Evolutionary conservation across 2,113 vertebrate genomes (phyloP), one percentile per base, ranked within the genome.

Genomic region (Dromas ardeola): DNA sequence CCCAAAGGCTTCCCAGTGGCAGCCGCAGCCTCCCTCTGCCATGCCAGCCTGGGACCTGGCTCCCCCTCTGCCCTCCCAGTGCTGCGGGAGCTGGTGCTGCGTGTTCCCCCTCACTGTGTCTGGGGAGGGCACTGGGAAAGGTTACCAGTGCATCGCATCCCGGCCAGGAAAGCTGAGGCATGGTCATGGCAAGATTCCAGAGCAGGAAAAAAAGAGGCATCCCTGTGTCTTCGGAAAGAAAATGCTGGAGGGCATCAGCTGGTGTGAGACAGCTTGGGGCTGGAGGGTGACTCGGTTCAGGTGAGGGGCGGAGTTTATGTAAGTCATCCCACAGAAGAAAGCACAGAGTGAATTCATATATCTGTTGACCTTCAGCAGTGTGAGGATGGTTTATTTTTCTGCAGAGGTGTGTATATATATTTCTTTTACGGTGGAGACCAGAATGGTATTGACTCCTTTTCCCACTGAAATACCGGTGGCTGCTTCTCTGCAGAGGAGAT

Each of bases 11-110:
- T 83, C 52, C 70, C 4, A 5, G 22, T 18, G 66, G n/a, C 85
- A 88, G 36, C 32, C 0, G 0, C 26, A 86, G 76, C 43, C 50
- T 85, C 56, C 19, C 49, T 72, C 20, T 12, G 2, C 17, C 3
- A 0, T 1, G 2, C 14, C 7, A 11, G 5, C 29, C 38, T 5
- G 34, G 85, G 25, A 13, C 1, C 4, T 20, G 11, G 17, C 11
- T 34, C 38, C 9, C 32, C 7, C 34, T 38, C 61, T 58, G 59
- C 36, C 23, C 12, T 61, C 17, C 65, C 25, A 13, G 62, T 29
- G 5, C 10, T 3, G 14, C 2, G 1, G 59, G 59, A 70, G 36
- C 45, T 47, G 49, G 3, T 66, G 47, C 30, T 10, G 3, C 9
- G 8, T 2, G 1, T 5, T 65, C 13, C 45, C 4, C 10, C 32